Conservation (phyloP, 2,113 vertebrate genomes). For the Collichthys lucidus region DNA sequence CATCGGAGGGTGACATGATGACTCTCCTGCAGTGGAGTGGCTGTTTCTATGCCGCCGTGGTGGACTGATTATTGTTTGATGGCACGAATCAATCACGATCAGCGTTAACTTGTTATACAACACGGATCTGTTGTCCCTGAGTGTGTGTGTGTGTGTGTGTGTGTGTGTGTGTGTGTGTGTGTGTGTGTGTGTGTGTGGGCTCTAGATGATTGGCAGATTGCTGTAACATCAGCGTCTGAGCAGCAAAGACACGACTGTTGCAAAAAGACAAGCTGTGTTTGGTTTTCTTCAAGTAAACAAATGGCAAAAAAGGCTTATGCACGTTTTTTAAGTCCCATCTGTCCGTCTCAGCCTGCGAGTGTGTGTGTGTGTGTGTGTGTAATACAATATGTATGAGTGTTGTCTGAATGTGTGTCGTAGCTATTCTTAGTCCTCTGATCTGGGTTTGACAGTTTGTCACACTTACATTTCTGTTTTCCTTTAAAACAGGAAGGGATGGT, state of each 20-base stretch:
- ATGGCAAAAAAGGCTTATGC: slow-evolving; percentile 33
- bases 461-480: neutral
- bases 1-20: slow-evolving; percentile 44
- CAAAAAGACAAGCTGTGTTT: slow-evolving; percentile 54
- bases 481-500: neutral
- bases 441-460: slow-evolving; percentile 31
- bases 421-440: slow-evolving; percentile 38
- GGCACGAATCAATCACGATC: neutral
- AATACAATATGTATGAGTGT: slow-evolving; percentile 31
- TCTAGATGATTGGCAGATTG: slow-evolving; percentile 23
- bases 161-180: slow-evolving; percentile 32
- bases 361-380: slow-evolving; percentile 3
- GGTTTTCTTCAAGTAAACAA: slow-evolving; percentile 44
- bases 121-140: neutral
- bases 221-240: slow-evolving; percentile 35
- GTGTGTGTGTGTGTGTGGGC: slow-evolving; percentile 22
- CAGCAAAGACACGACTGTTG: slow-evolving; percentile 28
- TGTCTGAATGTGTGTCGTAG: neutral
- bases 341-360: slow-evolving; percentile 28
- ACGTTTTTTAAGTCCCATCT: slow-evolving; percentile 53
- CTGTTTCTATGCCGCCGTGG: neutral
- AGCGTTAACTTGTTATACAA: neutral
- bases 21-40: slow-evolving; percentile 23
- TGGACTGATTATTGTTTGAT: slow-evolving; percentile 2
- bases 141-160: slow-evolving; percentile 21